Evolutionary conservation across 2,797 vertebrate species (phyloP).

Genomic region (Cyprinodon diabolis): DNA sequence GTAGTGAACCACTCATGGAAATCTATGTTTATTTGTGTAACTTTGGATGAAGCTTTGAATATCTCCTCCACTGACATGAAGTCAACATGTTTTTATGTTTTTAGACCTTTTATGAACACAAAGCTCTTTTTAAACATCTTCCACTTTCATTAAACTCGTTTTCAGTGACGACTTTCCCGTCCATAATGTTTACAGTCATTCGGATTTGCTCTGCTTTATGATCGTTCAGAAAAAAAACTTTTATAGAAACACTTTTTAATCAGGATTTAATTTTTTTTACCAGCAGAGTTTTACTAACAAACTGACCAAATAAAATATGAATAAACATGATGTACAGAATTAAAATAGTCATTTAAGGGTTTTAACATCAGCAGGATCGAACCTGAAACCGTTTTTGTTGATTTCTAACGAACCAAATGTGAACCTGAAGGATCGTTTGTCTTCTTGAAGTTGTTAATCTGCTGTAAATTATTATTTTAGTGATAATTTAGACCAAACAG

Average conservation of each 20-base stretch:
- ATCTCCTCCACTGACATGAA: neutral
- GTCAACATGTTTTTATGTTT: neutral
- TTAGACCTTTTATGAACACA: neutral
- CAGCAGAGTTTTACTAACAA: neutral
- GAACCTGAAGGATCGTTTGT: neutral
- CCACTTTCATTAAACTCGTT: neutral
- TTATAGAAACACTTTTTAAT: neutral
- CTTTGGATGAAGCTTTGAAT: neutral
- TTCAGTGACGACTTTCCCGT: neutral
- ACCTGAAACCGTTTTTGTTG: neutral
- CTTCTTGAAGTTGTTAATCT: too few species aligned
- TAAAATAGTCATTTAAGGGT: neutral
- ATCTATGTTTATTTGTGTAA: neutral
- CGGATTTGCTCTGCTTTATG: neutral
- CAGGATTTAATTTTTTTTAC: neutral
- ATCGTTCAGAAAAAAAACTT: neutral
- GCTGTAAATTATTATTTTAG: neutral
- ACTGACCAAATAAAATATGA: too few species aligned
- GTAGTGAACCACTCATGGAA: neutral
- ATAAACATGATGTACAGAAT: neutral
- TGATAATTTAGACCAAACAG: neutral
- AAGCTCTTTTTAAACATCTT: neutral
- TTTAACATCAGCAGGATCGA: neutral
- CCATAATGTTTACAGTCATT: neutral
- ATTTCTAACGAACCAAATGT: neutral